Evolutionary conservation across 2,888 invertebrate species (phyloP).

Genomic region (Torymus aiolomorphi): DNA sequence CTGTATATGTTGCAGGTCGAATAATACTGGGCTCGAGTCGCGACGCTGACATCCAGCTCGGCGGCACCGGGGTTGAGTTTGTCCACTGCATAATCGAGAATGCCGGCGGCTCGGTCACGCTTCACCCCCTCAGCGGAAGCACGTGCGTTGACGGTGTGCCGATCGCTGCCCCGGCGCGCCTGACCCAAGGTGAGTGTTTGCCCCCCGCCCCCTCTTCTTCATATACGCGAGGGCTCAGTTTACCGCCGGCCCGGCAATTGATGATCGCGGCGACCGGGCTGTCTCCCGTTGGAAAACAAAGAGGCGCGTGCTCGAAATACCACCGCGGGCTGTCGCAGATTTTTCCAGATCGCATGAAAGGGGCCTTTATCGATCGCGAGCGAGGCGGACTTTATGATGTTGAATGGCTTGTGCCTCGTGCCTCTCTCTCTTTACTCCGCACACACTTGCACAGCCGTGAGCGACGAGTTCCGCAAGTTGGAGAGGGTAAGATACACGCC

Average conservation of each 20-base stretch:
- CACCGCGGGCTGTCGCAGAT: not conserved
- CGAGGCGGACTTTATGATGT: conserved; percentile 20
- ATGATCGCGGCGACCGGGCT: not conserved
- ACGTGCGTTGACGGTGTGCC: conserved; percentile 85
- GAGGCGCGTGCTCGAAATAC: conserved; percentile 13
- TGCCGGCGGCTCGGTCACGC: conserved; percentile 88
- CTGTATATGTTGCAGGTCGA: conserved; percentile 80
- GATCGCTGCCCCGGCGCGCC: conserved; percentile 83
- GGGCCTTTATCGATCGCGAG: conserved; percentile 8
- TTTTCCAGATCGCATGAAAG: conserved; percentile 9
- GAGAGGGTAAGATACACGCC: too few species aligned
- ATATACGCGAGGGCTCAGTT: too few species aligned
- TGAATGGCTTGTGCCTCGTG: not conserved
- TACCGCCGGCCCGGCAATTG: not conserved
- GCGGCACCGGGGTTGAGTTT: conserved; percentile 90
- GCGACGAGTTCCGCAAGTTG: too few species aligned
- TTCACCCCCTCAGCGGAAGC: conserved; percentile 86
- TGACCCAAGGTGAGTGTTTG: conserved; percentile 84
- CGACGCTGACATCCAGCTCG: conserved; percentile 88
- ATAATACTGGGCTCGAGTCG: conserved; percentile 88
- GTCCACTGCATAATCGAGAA: conserved; percentile 93
- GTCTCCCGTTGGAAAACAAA: conserved; percentile 10
- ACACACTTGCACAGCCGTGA: too few species aligned
- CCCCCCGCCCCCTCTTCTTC: conserved; percentile 45
- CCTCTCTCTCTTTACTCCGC: too few species aligned